phyloP scores from a whole-genome alignment of 2,888 invertebrate genomes.

The Dendrolimus houi region DNA sequence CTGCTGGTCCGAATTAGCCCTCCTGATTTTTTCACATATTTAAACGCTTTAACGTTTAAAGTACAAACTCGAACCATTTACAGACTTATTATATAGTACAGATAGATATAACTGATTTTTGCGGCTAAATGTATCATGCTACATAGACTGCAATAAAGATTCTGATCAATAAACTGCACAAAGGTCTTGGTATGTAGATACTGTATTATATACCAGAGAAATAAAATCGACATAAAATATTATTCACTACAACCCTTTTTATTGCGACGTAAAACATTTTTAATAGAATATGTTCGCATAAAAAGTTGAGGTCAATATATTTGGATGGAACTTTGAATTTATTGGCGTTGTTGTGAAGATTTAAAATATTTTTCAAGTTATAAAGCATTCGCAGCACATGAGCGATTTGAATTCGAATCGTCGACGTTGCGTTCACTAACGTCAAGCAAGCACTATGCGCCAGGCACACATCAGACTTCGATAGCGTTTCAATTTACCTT shows the following conservation, averaged over 20 bases:
- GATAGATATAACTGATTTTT: no score
- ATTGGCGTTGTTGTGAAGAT: slow-evolving; percentile 26
- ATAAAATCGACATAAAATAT: neutral
- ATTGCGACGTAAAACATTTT: slow-evolving; percentile 1
- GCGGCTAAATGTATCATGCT: no score
- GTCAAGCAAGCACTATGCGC: slow-evolving; percentile 1
- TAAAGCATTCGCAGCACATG: slow-evolving; percentile 34
- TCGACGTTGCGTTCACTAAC: slow-evolving; percentile 6
- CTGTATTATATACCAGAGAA: neutral
- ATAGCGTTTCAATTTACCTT: neutral
- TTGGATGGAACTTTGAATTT: slow-evolving; percentile 26
- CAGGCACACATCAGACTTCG: neutral
- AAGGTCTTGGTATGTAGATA: no score
- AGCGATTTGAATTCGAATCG: slow-evolving; percentile 38
- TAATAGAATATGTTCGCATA: slow-evolving; percentile 14
- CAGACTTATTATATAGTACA: no score
- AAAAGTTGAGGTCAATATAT: slow-evolving; percentile 28
- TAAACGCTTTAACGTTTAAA: no score
- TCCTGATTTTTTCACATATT: no score
- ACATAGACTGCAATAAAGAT: no score
- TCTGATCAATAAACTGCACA: no score
- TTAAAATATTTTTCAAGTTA: slow-evolving; percentile 27
- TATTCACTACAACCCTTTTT: neutral
- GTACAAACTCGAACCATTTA: no score
- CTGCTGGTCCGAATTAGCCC: no score